A percentile compares a stretch with the other conserved stretches of the same genome.
Conservation (phyloP, 2,888 invertebrate genomes). For the Andrena marginata region DNA sequence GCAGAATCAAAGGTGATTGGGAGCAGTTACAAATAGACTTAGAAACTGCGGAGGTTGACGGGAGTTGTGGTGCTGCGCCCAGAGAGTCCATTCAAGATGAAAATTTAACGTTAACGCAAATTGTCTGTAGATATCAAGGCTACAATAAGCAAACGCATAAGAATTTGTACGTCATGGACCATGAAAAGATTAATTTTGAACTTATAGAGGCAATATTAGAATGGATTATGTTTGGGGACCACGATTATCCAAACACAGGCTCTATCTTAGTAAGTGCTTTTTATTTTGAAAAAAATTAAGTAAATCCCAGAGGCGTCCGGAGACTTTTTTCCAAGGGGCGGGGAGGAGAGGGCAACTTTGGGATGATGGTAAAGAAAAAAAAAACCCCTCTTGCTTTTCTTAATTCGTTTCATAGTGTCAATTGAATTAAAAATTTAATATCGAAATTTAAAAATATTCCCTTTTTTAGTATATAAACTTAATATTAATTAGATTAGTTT, state of each 20-base stretch:
- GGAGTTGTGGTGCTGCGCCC: constrained; percentile 87
- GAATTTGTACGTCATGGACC: constrained; percentile 91
- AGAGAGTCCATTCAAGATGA: constrained; percentile 90
- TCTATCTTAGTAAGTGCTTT: constrained; percentile 88
- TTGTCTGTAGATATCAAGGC: constrained; percentile 89
- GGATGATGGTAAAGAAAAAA: too few species aligned
- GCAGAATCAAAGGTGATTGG: constrained; percentile 88
- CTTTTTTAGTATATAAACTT: too few species aligned
- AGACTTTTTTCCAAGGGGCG: too few species aligned
- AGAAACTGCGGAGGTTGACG: constrained; percentile 88
- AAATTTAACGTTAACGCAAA: constrained; percentile 89
- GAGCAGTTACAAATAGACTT: constrained; percentile 88
- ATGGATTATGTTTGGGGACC: constrained; percentile 90
- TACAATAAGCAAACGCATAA: constrained; percentile 89
- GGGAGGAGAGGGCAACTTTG: too few species aligned
- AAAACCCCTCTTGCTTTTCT: too few species aligned
- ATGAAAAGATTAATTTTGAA: constrained; percentile 92
- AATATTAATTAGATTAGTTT: too few species aligned
- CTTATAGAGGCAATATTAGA: constrained; percentile 90
- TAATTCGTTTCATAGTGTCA: too few species aligned
- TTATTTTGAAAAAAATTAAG: neutral
- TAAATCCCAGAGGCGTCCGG: neutral
- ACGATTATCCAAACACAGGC: constrained; percentile 89
- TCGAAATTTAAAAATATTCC: too few species aligned
- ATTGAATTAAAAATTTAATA: too few species aligned